These are phyloP conservation scores for Sus scrofa DNA, from an alignment of 2,113 vertebrate species.

Conservation along the genomic window DNA sequence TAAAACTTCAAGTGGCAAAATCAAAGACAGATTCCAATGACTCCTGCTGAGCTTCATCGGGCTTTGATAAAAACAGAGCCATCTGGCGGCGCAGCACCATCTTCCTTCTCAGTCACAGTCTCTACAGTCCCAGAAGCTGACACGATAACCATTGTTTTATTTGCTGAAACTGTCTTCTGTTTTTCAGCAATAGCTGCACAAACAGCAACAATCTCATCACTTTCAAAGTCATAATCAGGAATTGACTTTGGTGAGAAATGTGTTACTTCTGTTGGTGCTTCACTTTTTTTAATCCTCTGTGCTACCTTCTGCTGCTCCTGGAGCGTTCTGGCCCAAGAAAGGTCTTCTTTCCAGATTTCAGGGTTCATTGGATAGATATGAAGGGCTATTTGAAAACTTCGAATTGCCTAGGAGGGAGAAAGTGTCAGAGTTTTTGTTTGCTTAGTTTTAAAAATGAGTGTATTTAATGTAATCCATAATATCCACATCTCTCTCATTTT, in stretches of 20 bases:
- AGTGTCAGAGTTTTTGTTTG: neutral
- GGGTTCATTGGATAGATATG: slow-evolving; percentile 93
- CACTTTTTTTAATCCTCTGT: slow-evolving; percentile 82
- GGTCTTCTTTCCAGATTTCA: slow-evolving; percentile 95
- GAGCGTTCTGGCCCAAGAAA: slow-evolving; percentile 93
- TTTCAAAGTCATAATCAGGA: slow-evolving; percentile 98
- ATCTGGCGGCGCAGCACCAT: slow-evolving; percentile 83
- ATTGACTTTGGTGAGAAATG: slow-evolving; percentile 89
- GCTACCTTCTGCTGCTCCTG: slow-evolving; percentile 88
- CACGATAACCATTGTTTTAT: slow-evolving; percentile 91
- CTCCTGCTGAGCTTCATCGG: slow-evolving; percentile 81
- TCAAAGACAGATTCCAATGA: slow-evolving; percentile 40
- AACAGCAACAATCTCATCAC: slow-evolving; percentile 96
- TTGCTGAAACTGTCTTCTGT: slow-evolving; percentile 89
- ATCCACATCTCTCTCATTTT: neutral
- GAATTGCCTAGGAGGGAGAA: slow-evolving; percentile 89
- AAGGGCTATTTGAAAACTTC: slow-evolving; percentile 96
- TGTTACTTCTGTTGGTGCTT: slow-evolving; percentile 83
- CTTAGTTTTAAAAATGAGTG: slow-evolving; percentile 32
- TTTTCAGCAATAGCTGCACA: slow-evolving; percentile 95
- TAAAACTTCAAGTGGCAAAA: slow-evolving; percentile 54
- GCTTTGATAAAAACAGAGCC: slow-evolving; percentile 92
- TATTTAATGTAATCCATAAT: slow-evolving; percentile 26
- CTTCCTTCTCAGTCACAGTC: slow-evolving; percentile 83
- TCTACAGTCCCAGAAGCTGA: slow-evolving; percentile 90